These are phyloP conservation scores for Hormaphis cornu DNA, from an alignment of 1,140 invertebrate genomes.

Conservation along the genomic window DNA sequence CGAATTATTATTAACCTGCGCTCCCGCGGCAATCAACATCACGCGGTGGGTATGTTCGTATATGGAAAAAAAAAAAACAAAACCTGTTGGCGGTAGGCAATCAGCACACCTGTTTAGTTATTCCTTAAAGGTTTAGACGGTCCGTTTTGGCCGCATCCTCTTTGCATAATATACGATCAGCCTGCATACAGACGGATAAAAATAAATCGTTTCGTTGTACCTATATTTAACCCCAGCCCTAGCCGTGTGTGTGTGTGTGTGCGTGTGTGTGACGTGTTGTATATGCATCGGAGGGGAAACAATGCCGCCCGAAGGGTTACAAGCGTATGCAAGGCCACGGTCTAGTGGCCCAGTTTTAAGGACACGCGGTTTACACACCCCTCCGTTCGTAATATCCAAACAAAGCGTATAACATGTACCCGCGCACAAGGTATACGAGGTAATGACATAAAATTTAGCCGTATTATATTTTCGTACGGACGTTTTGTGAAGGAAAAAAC, in stretches of 20 bases:
- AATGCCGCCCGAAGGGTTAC: constrained; percentile 15
- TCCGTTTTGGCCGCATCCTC: constrained; percentile 7
- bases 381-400: background rate
- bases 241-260: too few species aligned
- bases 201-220: background rate
- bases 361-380: constrained; percentile 28
- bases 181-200: constrained; percentile 1
- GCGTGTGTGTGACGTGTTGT: too few species aligned
- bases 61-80: background rate
- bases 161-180: constrained; percentile 16
- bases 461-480: too few species aligned
- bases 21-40: background rate
- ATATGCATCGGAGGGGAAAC: background rate
- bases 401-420: background rate
- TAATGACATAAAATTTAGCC: too few species aligned
- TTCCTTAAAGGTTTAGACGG: background rate
- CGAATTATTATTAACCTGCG: background rate
- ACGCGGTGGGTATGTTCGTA: background rate
- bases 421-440: too few species aligned
- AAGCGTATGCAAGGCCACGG: constrained; percentile 22
- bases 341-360: constrained; percentile 30
- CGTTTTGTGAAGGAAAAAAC: too few species aligned
- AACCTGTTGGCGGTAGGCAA: constrained; percentile 11
- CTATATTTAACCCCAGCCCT: background rate
- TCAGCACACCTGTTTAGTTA: constrained; percentile 23